A percentile compares a stretch with the other conserved stretches of the same genome.
Evolutionary conservation across 2,797 vertebrate genomes (phyloP).

Genomic region (Paedocypris micromegethes): DNA sequence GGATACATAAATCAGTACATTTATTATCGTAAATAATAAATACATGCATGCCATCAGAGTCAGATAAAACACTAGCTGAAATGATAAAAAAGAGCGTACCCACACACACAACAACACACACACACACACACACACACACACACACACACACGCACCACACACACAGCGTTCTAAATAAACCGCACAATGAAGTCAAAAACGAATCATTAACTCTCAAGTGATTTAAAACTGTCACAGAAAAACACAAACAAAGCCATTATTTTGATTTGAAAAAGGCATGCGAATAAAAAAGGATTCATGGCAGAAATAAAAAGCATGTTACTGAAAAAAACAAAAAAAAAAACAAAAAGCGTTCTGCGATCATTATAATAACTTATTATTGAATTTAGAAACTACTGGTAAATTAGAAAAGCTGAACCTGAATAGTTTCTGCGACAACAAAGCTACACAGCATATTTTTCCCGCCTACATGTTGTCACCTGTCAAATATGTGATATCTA

Average conservation of each 20-base stretch:
- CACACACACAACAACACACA: background rate
- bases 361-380: conserved; percentile 56
- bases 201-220: conserved; percentile 54
- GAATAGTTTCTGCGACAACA: conserved; percentile 53
- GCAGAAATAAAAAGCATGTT: conserved; percentile 54
- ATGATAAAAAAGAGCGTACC: no score
- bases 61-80: no score
- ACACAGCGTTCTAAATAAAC: conserved; percentile 53
- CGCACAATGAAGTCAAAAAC: conserved; percentile 54
- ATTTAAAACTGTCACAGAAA: conserved; percentile 41
- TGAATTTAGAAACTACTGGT: conserved; percentile 64
- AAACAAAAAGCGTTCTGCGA: conserved; percentile 21
- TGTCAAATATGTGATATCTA: no score
- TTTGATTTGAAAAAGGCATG: conserved; percentile 56
- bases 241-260: conserved; percentile 55
- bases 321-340: conserved; percentile 58
- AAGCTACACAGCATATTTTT: no score
- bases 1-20: background rate
- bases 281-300: conserved; percentile 48
- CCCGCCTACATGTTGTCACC: no score
- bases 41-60: no score
- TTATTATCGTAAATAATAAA: conserved; percentile 6
- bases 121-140: background rate
- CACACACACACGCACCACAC: conserved; percentile 33
- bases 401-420: conserved; percentile 63